Base-by-base conservation (phyloP, 1,140 invertebrate genomes). In the Drosophila ercepeae region DNA sequence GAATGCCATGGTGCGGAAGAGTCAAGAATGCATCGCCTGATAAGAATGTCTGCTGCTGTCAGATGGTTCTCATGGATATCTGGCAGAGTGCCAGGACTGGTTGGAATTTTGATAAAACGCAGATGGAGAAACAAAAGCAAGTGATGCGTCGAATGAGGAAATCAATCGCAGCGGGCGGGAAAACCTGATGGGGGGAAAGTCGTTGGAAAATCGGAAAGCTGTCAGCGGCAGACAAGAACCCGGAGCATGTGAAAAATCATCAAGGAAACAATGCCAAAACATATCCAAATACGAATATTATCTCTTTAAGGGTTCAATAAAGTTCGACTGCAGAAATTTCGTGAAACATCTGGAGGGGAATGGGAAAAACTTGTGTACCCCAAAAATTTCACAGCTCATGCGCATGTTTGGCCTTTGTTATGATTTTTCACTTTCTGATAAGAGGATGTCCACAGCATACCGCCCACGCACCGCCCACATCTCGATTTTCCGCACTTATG, bases 381-480 rank as follows among this genome's bases (percentile, higher is more conserved):
- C 11, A 68, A 13, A 13, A 27, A 57, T 32, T 13, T 9, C 51
- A 49, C 4, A 39, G 77, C 78, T 81, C 42, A 60, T 81, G 77
- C 77, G 77, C 77, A 76, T 60, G 55, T 76, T 75, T 27, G 13
- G 14, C 5, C 45, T 67, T 64, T 81, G 53, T 59, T 78, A 32
- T 53, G 39, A 21, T 41, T 63, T 41, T 77, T 74, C 51, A 42
- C 51, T 64, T 55, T 76, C 41, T 72, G 59, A 78, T 72, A 78
- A 77, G 48, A 49, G 19, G 13, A 27, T 18, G 34, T 32, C n/a
- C 54, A 34, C 61, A 51, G 51, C 57, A 63, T 55, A 34, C 32
- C 19, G 6, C 34, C n/a, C 4, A 5, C n/a, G 8, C 39, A 8
- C 14, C 13, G 7, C 44, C 34, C 34, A 19, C 18, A 44, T 1